Base-by-base conservation (phyloP, 1,140 invertebrate genomes). In the Ips typographus region DNA sequence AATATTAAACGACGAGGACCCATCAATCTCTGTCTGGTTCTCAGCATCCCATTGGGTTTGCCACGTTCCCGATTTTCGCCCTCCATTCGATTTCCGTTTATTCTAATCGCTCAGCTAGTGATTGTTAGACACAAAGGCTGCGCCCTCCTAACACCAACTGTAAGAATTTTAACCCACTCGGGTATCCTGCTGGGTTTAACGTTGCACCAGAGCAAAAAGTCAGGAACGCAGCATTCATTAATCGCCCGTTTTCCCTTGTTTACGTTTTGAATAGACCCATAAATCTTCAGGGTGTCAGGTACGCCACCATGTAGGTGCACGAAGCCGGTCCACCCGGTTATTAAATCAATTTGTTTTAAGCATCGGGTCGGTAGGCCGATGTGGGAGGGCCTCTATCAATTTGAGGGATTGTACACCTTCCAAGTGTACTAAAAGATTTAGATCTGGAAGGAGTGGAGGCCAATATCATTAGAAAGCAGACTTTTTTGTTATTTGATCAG, bases 201-300 rank as follows among this genome's bases (percentile, higher is more conserved):
- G 22, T 22, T 22, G 22, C 22, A 22, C 22, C 22, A 22, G 22
- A 22, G 22, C 22, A 22, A 22, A 22, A 2, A 61, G 43, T 61
- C 5, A 36, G 41, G 58, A 61, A 61, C 58, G 42, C 7, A 61
- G 58, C 44, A 22, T 49, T 8, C 44, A 49, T 22, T 22, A 22
- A 49, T 6, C 5, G 8, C 43, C 40, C 38, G 22, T 49, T 61
- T 53, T 64, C 49, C 51, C 63, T 22, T 65, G 63, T 65, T 65
- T 53, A 49, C 41, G 5, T 65, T 56, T 5, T 65, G 40, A 55
- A 55, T 65, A 56, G 52, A 56, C 38, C 51, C 40, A 65, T 65
- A 65, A 65, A 65, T 65, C 63, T 41, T 65, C 52, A 52, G 63
- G 41, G 63, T 65, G 63, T 65, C 63, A 65, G 63, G 63, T 65